Evolutionary conservation across 2,888 invertebrate species (phyloP), one percentile per base, ranked within the genome.

Genomic region (Acrobasis repandana): DNA sequence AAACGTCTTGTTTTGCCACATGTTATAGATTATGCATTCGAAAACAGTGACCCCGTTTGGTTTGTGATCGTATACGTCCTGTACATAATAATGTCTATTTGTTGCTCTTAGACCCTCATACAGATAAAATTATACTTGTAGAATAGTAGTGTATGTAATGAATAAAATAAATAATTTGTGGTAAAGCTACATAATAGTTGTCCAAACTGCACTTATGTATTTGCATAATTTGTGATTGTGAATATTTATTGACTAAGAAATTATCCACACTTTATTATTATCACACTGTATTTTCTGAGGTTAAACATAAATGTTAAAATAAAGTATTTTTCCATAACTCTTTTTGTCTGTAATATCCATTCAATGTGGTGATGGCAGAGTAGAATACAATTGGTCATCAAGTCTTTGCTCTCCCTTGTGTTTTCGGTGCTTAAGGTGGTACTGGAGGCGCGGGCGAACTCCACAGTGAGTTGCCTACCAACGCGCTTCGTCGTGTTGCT

Each of bases 11-110:
- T 16, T 62, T 58, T 63, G 63, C 65, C 70, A 61, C 65, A 56
- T 61, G 60, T 63, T 56, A n/a, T n/a, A 71, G 72, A 72, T 70
- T 69, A 73, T 70, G 62, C 61, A 64, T 63, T 64, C 60, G 60
- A 73, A 76, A 73, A 74, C 72, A 72, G 47, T 84, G 83, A 84
- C 84, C 85, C 78, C 73, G 71, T 76, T 85, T 76, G 65, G 62
- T 66, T 62, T 68, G 63, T 51, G 63, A 65, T 63, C 36, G 60
- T 57, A 57, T 58, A 61, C 57, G 62, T 34, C 46, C 16, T 57
- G 28, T n/a, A 61, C 49, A 58, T 58, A 38, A 11, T 43, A 14
- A 43, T 14, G 43, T n/a, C 14, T 6, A 10, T 14, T n/a, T 43
- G n/a, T n/a, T 28, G 28, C 28, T 28, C 28, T 43, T n/a, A 14